A percentile compares a stretch with the other conserved stretches of the same genome.
These are phyloP conservation scores for Schizopygopsis pylzovi DNA, from an alignment of 2,797 vertebrate species.

Conservation along the genomic window DNA sequence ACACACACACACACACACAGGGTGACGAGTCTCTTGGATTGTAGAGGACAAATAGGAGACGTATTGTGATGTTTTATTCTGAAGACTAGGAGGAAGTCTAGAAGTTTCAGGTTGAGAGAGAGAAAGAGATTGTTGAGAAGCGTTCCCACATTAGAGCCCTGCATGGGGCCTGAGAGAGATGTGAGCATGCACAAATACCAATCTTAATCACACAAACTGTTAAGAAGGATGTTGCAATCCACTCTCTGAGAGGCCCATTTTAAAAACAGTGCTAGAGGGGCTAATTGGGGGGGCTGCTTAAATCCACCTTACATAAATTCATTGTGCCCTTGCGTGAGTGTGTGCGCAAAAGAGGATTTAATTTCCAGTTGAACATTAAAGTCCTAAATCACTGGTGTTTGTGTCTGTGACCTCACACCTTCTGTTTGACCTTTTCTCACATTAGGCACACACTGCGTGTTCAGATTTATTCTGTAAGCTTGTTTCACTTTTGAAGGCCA, in stretches of 20 bases:
- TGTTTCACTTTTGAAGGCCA: slow-evolving; percentile 16
- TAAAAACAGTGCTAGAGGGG: slow-evolving; percentile 13
- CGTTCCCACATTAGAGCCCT: slow-evolving; percentile 68
- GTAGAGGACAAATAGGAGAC: slow-evolving; percentile 3
- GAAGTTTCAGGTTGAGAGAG: slow-evolving; percentile 2
- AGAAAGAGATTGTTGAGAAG: slow-evolving; percentile 30
- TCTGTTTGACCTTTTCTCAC: slow-evolving; percentile 40
- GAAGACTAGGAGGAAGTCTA: slow-evolving; percentile 23
- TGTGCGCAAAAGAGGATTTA: slow-evolving; percentile 43
- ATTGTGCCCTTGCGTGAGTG: slow-evolving; percentile 15
- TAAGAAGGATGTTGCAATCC: slow-evolving; percentile 33
- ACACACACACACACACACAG: background rate
- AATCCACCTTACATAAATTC: slow-evolving; percentile 46
- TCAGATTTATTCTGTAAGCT: slow-evolving; percentile 17
- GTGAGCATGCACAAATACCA: slow-evolving; percentile 11
- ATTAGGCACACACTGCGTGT: slow-evolving; percentile 4
- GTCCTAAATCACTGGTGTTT: slow-evolving; percentile 42
- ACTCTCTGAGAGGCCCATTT: slow-evolving; percentile 8
- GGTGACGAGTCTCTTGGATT: slow-evolving; percentile 21
- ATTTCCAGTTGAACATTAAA: slow-evolving; percentile 47
- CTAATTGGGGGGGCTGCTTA: slow-evolving; percentile 3
- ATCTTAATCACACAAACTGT: slow-evolving; percentile 13
- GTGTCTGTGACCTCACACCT: slow-evolving; percentile 26
- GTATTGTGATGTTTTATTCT: slow-evolving; percentile 17
- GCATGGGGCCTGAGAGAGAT: slow-evolving; percentile 64